Conservation (phyloP, 1,140 invertebrate species). For the Latrodectus geometricus region DNA sequence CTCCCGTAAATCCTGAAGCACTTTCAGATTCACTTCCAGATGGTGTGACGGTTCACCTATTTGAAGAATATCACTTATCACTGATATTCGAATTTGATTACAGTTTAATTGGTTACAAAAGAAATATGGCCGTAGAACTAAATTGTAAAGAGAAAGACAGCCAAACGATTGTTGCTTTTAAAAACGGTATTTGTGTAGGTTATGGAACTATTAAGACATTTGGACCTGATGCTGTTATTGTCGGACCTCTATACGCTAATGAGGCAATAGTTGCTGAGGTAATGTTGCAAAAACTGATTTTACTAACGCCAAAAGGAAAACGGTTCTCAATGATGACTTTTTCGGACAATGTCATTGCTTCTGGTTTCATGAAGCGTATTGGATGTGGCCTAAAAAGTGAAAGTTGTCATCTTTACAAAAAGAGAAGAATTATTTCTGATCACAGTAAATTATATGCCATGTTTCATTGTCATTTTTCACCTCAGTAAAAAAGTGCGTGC, state of each 20-base stretch:
- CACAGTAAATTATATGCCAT: slow-evolving; percentile 61
- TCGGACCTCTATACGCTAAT: slow-evolving; percentile 65
- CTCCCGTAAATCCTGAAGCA: slow-evolving; percentile 26
- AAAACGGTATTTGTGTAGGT: slow-evolving; percentile 59
- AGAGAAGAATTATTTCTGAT: slow-evolving; percentile 49
- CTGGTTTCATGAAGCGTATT: slow-evolving; percentile 57
- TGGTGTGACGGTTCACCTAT: slow-evolving; percentile 15
- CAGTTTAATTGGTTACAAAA: slow-evolving; percentile 44
- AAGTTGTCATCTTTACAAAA: slow-evolving; percentile 59
- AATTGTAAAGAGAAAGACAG: slow-evolving; percentile 58
- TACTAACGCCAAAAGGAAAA: slow-evolving; percentile 20
- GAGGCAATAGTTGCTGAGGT: slow-evolving; percentile 62
- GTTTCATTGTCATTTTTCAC: slow-evolving; percentile 64
- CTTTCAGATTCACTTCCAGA: slow-evolving; percentile 18
- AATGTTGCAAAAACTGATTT: slow-evolving; percentile 55
- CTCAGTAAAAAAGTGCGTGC: neutral
- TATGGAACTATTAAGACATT: slow-evolving; percentile 59
- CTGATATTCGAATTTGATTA: slow-evolving; percentile 59
- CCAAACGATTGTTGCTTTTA: slow-evolving; percentile 57
- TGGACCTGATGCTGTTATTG: slow-evolving; percentile 20
- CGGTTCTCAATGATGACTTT: slow-evolving; percentile 62
- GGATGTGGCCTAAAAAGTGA: slow-evolving; percentile 54
- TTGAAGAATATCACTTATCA: slow-evolving; percentile 8
- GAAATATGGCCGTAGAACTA: slow-evolving; percentile 43
- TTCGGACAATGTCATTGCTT: slow-evolving; percentile 54